These are phyloP conservation scores for Epirrita christyi DNA, from an alignment of 2,888 invertebrate genomes.

Conservation along the genomic window DNA sequence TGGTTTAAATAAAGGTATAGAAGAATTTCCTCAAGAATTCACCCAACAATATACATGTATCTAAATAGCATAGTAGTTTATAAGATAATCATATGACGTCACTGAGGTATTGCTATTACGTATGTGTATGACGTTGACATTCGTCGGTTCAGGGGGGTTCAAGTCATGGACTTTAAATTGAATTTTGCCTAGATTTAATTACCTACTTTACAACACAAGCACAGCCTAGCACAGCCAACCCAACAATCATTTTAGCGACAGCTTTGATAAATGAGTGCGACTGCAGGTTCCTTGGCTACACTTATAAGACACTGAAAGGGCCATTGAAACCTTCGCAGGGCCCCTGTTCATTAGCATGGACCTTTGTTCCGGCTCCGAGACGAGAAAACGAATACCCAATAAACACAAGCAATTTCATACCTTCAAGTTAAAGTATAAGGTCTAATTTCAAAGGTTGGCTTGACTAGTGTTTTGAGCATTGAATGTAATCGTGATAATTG, in stretches of 20 bases:
- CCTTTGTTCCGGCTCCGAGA: constrained; percentile 44
- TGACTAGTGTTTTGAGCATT: background rate
- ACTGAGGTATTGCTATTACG: too few relatives aligned
- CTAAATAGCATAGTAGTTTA: too few relatives aligned
- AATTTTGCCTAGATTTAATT: too few relatives aligned
- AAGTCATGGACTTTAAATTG: too few relatives aligned
- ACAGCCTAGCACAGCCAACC: background rate
- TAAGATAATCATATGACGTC: too few relatives aligned
- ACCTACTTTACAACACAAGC: too few relatives aligned
- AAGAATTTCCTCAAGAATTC: too few relatives aligned
- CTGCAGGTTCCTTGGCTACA: constrained; percentile 16
- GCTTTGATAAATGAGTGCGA: constrained; percentile 24
- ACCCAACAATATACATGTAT: too few relatives aligned
- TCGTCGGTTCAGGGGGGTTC: too few relatives aligned
- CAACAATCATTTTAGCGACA: constrained; percentile 16
- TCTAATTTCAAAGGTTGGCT: background rate
- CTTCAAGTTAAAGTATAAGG: background rate
- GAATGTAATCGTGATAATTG: constrained; percentile 18
- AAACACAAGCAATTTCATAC: constrained; percentile 1
- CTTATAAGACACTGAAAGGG: constrained; percentile 24
- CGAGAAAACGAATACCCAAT: constrained; percentile 17
- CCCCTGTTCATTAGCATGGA: constrained; percentile 52
- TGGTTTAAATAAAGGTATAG: too few relatives aligned
- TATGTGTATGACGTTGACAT: too few relatives aligned
- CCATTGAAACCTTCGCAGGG: constrained; percentile 41